Base-by-base conservation (phyloP, 2,888 invertebrate genomes). In the Axea sp. region DNA sequence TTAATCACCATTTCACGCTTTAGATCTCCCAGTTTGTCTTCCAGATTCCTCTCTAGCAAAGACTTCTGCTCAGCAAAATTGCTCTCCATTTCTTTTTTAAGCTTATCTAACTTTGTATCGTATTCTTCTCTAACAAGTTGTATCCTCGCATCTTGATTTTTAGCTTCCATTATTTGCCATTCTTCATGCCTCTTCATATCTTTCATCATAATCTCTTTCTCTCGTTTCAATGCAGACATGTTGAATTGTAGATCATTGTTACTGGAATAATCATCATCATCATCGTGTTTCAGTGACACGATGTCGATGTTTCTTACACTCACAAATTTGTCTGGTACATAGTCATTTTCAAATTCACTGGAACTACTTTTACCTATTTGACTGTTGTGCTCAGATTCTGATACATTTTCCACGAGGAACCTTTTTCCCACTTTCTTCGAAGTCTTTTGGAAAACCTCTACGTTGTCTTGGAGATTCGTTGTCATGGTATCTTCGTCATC, bases 121-220 rank as follows among this genome's bases (percentile, higher is more conserved):
- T 91, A 89, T 49, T 91, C 91, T 73, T 90, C 89, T 78, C 90
- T 90, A 43, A 91, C 86, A 75, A 86, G 81, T 77, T 90, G 89
- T 75, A 91, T 86, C 82, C 90, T 90, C 60, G 43, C 57, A 1
- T 65, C 53, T 9, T 65, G 51, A 8, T 51, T 59, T 19, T 37
- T 51, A 1, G 76, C 73, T 30, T 80, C 80, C 5, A 47, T 5
- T 0, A 43, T 17, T n/a, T 43, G 14, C 1, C 62, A 19, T 11
- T 74, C 64, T 6, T 77, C 79, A 1, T 53, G 33, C 19, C 76
- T 78, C 37, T 73, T 82, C 78, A 83, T 82, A 7, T 74, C 81
- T 12, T 82, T 82, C 19, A 84, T 5, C 78, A 82, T 83, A 0
- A 79, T 65, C 30, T 82, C 82, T 15, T 81, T 84, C 47, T 67